Base-by-base conservation (phyloP, 2,888 invertebrate genomes). In the Iselma pallidipennis region DNA sequence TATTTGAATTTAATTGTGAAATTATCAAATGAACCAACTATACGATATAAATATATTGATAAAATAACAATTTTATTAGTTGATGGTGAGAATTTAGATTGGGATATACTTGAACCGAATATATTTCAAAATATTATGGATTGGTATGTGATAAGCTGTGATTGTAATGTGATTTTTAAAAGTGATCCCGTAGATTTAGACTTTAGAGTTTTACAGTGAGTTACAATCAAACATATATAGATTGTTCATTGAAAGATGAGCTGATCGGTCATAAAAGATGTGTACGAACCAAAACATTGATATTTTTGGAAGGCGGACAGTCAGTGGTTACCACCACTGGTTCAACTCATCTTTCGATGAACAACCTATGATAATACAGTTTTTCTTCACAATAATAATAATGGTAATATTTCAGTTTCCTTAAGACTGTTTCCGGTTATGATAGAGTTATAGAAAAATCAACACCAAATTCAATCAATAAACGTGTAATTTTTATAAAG, bases 91-190 rank as follows among this genome's bases (percentile, higher is more conserved):
- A 82, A 82, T 59, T 89, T 88, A 77, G 84, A 88, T 1, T 91
- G 91, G 91, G 82, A 86, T 63, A 76, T 86, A 37, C 81, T 91
- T 2, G 89, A 89, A 61, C 84, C 87, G 12, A 76, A 79, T 21
- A 83, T 85, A 29, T 87, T 88, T 71, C 88, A 90, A 73, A 85
- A 87, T 58, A 84, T 90, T 31, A 83, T 90, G 69, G 89, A 89
- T 76, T 91, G 91, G 91, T 89, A 90, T 70, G 85, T 91, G 7
- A 87, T 88, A 84, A 88, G 88, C 63, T 88, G 88, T 71, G 90
- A 92, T 79, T 87, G 91, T 0, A 82, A 85, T 55, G 89, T 90
- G 60, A 84, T 91, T 29, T 81, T 91, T 21, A 82, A 82, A 70
- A 75, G 81, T 28, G 84, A 84, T 63, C 83, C 81, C 59, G 82